Conservation (phyloP, 2,888 invertebrate genomes). For the Nymphalis urticae region DNA sequence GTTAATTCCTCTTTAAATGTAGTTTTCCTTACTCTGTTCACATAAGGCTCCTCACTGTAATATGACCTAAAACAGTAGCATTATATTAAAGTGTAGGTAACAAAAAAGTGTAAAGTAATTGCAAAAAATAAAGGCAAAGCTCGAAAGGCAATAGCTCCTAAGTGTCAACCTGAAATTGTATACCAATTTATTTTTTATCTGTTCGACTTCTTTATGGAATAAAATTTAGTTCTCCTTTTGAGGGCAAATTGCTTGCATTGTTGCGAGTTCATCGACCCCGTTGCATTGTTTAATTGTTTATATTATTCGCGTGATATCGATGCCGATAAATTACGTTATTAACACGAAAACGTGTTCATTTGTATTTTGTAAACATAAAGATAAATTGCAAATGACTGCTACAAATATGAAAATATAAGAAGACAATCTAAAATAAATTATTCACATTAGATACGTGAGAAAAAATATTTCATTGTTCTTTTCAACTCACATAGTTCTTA, state of each 20-base stretch:
- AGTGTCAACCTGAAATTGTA: not conserved
- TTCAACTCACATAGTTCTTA: no score
- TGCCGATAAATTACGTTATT: conserved; percentile 40
- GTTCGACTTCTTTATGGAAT: conserved; percentile 31
- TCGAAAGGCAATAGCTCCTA: not conserved
- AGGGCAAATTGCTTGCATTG: conserved; percentile 50
- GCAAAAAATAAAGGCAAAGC: not conserved
- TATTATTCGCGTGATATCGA: conserved; percentile 57
- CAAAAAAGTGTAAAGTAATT: not conserved
- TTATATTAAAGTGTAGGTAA: no score
- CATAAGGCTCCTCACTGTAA: no score
- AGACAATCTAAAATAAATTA: not conserved
- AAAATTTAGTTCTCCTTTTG: conserved; percentile 47
- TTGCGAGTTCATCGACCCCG: conserved; percentile 54
- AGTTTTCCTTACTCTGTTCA: no score
- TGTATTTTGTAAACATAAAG: conserved; percentile 29
- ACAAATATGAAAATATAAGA: not conserved
- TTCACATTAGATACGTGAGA: no score
- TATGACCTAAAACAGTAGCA: no score
- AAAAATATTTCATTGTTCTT: no score
- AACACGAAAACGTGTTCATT: conserved; percentile 30
- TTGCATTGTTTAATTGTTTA: conserved; percentile 53
- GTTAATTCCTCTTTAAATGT: no score
- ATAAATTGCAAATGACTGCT: conserved; percentile 1
- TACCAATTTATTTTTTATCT: conserved; percentile 1